phyloP scores from a whole-genome alignment of 2,888 invertebrate species.

The Polydrusus tereticollis region DNA sequence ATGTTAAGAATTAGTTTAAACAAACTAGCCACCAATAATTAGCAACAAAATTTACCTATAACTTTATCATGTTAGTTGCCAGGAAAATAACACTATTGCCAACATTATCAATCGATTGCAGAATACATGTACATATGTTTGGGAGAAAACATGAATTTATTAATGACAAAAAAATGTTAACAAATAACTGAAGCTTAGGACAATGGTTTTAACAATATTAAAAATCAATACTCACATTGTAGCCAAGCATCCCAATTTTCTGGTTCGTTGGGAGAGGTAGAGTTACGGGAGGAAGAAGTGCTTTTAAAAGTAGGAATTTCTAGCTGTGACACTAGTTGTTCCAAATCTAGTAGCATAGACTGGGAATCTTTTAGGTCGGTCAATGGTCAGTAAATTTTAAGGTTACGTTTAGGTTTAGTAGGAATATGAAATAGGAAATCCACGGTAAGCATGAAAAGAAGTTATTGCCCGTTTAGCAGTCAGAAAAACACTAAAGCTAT shows the following conservation, averaged over 20 bases:
- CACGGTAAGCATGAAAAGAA: constrained; percentile 60
- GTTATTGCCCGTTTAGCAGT: constrained; percentile 19
- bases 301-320: constrained; percentile 57
- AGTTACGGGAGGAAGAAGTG: constrained; percentile 44
- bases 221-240: constrained; percentile 62
- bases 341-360: constrained; percentile 71
- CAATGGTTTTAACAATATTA: neutral
- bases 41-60: too few relatives aligned
- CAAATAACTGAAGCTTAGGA: neutral
- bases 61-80: too few relatives aligned
- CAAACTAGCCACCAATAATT: too few relatives aligned
- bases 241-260: constrained; percentile 65
- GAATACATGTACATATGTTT: too few relatives aligned
- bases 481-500: constrained; percentile 12
- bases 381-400: constrained; percentile 16
- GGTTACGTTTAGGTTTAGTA: constrained; percentile 51
- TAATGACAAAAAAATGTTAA: neutral
- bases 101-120: too few relatives aligned
- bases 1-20: too few relatives aligned
- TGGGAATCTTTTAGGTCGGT: constrained; percentile 62
- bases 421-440: constrained; percentile 60
- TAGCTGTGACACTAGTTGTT: constrained; percentile 68
- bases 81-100: too few relatives aligned
- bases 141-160: too few relatives aligned
- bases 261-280: constrained; percentile 56